Conservation (phyloP, 2,113 vertebrate genomes). For the Vombatus ursinus region DNA sequence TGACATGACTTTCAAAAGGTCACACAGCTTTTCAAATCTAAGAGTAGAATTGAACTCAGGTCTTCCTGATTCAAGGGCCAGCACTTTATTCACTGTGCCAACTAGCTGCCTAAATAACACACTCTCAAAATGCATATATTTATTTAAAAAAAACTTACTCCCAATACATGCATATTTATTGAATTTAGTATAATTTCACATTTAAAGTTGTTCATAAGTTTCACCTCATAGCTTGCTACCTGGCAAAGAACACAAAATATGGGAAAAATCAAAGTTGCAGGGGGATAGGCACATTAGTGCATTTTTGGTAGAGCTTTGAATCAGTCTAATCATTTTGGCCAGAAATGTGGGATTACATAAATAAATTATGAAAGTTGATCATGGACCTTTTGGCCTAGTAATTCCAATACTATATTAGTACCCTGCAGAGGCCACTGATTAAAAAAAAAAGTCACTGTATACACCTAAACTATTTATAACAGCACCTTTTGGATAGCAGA, state of each 20-base stretch:
- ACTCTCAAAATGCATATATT: neutral
- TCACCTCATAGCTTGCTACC: too few relatives aligned
- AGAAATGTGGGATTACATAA: neutral
- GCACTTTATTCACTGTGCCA: neutral
- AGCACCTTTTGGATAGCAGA: neutral
- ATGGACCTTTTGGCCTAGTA: neutral
- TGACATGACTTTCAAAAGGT: too few relatives aligned
- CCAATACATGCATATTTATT: neutral
- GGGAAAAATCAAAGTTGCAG: neutral
- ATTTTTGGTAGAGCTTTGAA: neutral
- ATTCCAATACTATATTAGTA: neutral
- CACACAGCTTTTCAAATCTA: too few relatives aligned
- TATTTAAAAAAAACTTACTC: neutral
- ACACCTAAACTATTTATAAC: neutral
- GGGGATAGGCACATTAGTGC: neutral
- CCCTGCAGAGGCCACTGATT: neutral
- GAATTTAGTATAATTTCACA: neutral
- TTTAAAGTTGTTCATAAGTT: neutral
- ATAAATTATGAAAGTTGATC: neutral
- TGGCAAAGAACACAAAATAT: neutral
- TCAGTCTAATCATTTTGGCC: neutral
- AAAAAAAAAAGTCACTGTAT: neutral
- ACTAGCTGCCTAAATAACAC: neutral
- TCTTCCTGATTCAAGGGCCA: neutral
- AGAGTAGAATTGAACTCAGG: neutral